Conservation (phyloP, 2,888 invertebrate species). For the Chaetoderma sp. region DNA sequence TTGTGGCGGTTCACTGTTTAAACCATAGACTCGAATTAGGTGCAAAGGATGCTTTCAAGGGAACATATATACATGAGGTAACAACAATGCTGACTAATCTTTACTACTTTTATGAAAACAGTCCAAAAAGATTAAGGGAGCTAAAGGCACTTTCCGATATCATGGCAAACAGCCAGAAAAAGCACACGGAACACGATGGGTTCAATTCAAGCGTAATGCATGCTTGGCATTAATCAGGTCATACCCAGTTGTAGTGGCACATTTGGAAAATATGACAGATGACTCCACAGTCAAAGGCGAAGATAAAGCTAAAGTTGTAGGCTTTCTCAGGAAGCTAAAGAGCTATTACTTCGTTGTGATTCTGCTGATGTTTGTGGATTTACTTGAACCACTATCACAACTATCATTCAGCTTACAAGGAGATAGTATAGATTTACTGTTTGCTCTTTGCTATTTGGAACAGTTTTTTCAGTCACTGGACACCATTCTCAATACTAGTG, state of each 20-base stretch:
- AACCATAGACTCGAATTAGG: constrained; percentile 6
- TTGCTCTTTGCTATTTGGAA: neutral
- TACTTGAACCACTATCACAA: neutral
- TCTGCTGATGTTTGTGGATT: neutral
- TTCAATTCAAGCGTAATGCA: constrained; percentile 1
- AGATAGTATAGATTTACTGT: neutral
- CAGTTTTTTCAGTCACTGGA: neutral
- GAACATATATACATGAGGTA: neutral
- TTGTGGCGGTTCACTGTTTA: neutral
- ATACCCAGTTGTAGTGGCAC: neutral
- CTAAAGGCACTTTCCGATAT: neutral
- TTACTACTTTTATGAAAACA: neutral
- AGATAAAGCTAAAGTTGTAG: neutral
- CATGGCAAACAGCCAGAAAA: neutral
- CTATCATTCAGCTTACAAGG: neutral
- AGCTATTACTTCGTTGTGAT: neutral
- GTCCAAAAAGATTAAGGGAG: constrained; percentile 4
- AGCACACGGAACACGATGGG: neutral
- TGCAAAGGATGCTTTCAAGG: neutral
- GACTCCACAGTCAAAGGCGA: neutral
- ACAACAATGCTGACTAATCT: neutral
- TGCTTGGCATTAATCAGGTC: neutral
- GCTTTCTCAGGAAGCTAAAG: neutral
- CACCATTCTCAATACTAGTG: too few species aligned
- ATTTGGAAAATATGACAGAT: neutral